Conservation (phyloP, 1,140 invertebrate genomes). For the Bombus pyrosoma region DNA sequence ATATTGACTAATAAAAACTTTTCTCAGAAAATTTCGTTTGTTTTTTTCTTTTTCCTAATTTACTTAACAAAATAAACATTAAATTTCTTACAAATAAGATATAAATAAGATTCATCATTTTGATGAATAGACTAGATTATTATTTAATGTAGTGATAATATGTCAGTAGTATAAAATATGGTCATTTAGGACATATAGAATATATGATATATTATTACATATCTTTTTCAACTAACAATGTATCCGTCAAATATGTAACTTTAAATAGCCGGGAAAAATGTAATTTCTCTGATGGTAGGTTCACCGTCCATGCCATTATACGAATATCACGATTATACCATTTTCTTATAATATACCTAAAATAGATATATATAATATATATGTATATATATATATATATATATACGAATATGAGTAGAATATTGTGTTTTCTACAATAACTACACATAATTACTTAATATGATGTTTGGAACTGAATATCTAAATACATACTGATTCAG, state of each 20-base stretch:
- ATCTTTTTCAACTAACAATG: constrained; percentile 84
- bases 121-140: constrained; percentile 61
- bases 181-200: background rate
- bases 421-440: constrained; percentile 19
- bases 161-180: constrained; percentile 44
- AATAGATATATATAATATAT: constrained; percentile 63
- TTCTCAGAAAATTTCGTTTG: background rate
- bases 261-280: constrained; percentile 84
- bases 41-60: background rate
- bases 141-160: constrained; percentile 32
- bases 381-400: background rate
- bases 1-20: background rate
- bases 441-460: background rate
- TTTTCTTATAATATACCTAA: constrained; percentile 83
- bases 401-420: background rate
- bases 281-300: constrained; percentile 86
- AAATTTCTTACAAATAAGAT: constrained; percentile 36
- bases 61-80: constrained; percentile 32
- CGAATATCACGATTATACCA: constrained; percentile 84
- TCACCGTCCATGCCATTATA: constrained; percentile 86
- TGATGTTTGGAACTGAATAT: constrained; percentile 26
- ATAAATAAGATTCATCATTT: constrained; percentile 52
- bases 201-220: constrained; percentile 50
- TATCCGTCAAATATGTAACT: constrained; percentile 87
- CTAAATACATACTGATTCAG: constrained; percentile 84